Evolutionary conservation across 2,797 vertebrate species (phyloP).

Genomic region (Luscinia megarhynchos): DNA sequence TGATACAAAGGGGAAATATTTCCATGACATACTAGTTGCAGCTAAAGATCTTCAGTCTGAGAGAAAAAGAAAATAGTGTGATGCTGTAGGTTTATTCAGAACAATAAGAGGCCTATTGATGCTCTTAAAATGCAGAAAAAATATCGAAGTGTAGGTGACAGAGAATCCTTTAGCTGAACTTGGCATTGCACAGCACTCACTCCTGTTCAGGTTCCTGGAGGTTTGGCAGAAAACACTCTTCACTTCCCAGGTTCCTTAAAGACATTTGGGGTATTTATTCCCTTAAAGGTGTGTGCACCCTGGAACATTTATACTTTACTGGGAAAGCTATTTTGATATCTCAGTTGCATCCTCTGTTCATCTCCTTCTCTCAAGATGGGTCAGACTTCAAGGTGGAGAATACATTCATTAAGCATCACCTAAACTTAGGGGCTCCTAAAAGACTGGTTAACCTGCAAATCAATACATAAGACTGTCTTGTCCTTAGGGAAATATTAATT

Average conservation of each 20-base stretch:
- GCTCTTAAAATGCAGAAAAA: neutral
- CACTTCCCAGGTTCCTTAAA: neutral
- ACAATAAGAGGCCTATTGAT: neutral
- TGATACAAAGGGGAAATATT: neutral
- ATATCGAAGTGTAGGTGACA: neutral
- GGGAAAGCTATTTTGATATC: neutral
- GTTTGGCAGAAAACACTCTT: neutral
- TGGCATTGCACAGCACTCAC: fast-evolving
- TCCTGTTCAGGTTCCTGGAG: neutral
- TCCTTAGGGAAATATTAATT: neutral
- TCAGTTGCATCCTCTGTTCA: neutral
- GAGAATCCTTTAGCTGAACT: neutral
- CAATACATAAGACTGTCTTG: neutral
- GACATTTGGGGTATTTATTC: neutral
- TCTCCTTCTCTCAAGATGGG: fast-evolving
- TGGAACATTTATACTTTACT: neutral
- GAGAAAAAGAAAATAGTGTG: neutral
- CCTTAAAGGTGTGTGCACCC: neutral
- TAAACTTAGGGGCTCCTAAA: neutral
- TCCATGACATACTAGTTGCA: neutral
- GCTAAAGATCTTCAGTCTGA: neutral
- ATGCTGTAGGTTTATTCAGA: neutral
- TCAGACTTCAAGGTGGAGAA: neutral
- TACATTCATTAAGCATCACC: neutral
- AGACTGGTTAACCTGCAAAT: neutral